Conservation (phyloP, 2,797 vertebrate species). For the Spinibarbus caldwelli region DNA sequence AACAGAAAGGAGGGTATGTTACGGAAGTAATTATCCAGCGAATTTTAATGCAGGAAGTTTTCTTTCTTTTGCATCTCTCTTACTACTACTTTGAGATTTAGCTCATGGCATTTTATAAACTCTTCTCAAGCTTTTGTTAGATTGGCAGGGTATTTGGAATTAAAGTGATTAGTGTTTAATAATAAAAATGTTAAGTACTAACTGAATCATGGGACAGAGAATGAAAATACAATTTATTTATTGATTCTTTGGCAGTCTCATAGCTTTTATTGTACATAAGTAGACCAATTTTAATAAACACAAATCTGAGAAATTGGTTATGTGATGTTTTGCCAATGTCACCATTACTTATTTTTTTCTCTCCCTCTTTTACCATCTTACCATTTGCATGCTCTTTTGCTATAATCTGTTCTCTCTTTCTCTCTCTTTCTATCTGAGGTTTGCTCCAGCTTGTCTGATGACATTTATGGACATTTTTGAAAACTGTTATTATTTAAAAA, state of each 20-base stretch:
- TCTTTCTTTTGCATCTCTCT: slow-evolving; percentile 72
- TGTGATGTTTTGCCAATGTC: slow-evolving; percentile 38
- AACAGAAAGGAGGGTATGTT: slow-evolving; percentile 77
- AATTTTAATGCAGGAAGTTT: slow-evolving; percentile 86
- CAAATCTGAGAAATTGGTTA: slow-evolving; percentile 23
- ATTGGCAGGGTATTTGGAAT: slow-evolving; percentile 55
- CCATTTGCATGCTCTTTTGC: background rate
- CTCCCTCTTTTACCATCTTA: background rate
- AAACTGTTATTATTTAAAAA: no score
- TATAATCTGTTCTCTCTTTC: slow-evolving; percentile 14
- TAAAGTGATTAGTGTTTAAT: slow-evolving; percentile 49
- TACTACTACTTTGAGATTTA: slow-evolving; percentile 77
- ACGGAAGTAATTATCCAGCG: slow-evolving; percentile 85
- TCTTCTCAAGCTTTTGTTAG: slow-evolving; percentile 71
- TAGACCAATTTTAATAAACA: slow-evolving; percentile 25
- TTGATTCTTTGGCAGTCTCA: slow-evolving; percentile 14
- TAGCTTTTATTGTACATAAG: slow-evolving; percentile 35
- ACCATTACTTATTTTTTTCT: slow-evolving; percentile 4
- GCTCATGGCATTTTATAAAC: slow-evolving; percentile 73
- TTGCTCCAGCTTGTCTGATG: background rate
- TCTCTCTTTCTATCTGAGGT: background rate
- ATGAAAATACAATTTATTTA: slow-evolving; percentile 38
- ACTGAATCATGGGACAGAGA: slow-evolving; percentile 40
- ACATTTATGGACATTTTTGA: background rate
- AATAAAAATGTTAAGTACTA: slow-evolving; percentile 48